Conservation (phyloP, 1,140 invertebrate genomes). For the Holotrichia oblita region DNA sequence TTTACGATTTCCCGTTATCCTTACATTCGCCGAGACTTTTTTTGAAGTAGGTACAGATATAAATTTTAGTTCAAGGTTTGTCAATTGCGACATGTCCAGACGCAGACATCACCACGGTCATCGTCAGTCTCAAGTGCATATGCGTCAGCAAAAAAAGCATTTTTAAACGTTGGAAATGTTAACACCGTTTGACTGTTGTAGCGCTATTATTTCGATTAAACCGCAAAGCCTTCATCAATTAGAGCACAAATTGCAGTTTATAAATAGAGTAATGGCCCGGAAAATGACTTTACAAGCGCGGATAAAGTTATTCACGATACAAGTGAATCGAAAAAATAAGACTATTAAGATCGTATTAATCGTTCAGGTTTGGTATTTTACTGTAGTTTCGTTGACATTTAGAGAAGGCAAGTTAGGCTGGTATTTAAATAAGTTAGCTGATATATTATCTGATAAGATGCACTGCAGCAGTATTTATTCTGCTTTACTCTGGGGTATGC, state of each 20-base stretch:
- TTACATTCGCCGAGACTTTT: not conserved
- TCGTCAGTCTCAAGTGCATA: not conserved
- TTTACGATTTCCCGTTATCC: not conserved
- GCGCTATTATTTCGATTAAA: not conserved
- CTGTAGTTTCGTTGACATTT: too few species aligned
- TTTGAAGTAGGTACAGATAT: not conserved
- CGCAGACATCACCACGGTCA: constrained; percentile 9
- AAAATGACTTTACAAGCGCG: not conserved
- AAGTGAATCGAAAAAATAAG: not conserved
- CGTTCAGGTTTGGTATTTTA: too few species aligned
- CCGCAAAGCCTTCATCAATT: not conserved
- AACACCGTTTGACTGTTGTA: constrained; percentile 1
- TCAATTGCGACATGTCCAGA: not conserved
- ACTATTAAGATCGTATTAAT: not conserved
- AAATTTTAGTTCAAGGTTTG: constrained; percentile 16
- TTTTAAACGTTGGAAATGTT: not conserved
- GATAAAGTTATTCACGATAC: not conserved
- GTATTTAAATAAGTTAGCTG: too few species aligned
- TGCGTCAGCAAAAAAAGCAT: constrained; percentile 5
- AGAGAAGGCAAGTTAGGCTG: too few species aligned
- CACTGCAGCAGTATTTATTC: too few species aligned
- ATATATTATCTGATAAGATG: too few species aligned
- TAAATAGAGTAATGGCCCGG: constrained; percentile 16
- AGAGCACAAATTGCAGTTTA: constrained; percentile 16
- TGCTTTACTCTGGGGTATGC: too few species aligned